These are phyloP conservation scores for Ophiodon elongatus DNA, from an alignment of 2,113 vertebrate species.

Conservation along the genomic window DNA sequence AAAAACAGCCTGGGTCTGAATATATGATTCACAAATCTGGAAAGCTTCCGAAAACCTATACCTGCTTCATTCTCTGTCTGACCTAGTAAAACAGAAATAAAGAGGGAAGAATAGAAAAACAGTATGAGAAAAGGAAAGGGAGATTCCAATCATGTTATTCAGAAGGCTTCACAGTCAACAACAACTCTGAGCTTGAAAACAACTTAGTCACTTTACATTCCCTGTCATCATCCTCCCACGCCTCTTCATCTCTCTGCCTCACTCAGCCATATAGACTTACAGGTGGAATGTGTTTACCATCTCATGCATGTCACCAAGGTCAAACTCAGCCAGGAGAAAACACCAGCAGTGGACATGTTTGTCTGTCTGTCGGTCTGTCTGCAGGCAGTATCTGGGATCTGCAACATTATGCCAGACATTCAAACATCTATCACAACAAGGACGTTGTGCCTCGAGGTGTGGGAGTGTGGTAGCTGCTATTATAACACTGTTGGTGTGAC, in stretches of 20 bases:
- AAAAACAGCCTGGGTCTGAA: neutral
- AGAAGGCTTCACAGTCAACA: slow-evolving; percentile 26
- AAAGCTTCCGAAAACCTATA: neutral
- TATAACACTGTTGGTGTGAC: no score
- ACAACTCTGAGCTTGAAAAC: slow-evolving; percentile 42
- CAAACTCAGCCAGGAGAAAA: slow-evolving; percentile 40
- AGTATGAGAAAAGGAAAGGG: neutral
- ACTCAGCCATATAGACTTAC: neutral
- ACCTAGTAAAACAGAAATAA: neutral
- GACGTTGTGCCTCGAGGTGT: neutral
- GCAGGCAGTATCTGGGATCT: neutral
- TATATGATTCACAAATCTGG: neutral
- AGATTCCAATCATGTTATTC: neutral
- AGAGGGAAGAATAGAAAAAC: neutral
- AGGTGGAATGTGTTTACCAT: slow-evolving; percentile 48
- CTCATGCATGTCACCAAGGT: slow-evolving; percentile 50
- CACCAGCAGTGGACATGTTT: slow-evolving; percentile 23
- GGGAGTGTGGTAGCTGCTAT: neutral
- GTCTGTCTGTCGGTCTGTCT: slow-evolving; percentile 19
- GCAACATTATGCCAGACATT: neutral
- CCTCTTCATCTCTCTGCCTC: neutral
- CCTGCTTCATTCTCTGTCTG: neutral
- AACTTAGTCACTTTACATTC: slow-evolving; percentile 22
- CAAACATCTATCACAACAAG: slow-evolving; percentile 18
- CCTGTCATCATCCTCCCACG: slow-evolving; percentile 20